Evolutionary conservation across 92 coral and sea anemone genomes (phyloP).

Genomic region (Scolanthus callimorphus): DNA sequence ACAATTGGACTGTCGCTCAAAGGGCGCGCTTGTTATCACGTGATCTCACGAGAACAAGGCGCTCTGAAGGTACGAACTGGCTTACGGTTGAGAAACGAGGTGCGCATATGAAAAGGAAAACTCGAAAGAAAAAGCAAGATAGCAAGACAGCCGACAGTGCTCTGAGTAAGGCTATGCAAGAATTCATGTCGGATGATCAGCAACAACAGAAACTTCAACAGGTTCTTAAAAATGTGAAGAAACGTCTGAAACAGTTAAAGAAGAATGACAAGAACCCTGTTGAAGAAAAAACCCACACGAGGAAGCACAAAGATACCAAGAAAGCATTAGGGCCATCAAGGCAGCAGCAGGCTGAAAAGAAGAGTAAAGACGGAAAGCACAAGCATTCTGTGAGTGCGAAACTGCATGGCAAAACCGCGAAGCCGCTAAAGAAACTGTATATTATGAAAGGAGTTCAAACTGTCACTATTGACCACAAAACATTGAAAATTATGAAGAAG

Average conservation of each 20-base stretch:
- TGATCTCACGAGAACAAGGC: slow-evolving; percentile 23
- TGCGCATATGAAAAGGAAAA: neutral
- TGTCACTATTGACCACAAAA: slow-evolving; percentile 11
- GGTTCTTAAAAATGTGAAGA: neutral
- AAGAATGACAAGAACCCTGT: neutral
- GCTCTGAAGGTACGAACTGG: slow-evolving; percentile 10
- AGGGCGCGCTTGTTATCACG: slow-evolving; percentile 23
- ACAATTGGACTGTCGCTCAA: slow-evolving; percentile 55
- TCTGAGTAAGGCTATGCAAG: slow-evolving; percentile 20
- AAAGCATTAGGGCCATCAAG: neutral
- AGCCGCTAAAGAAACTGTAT: slow-evolving; percentile 9
- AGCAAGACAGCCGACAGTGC: slow-evolving; percentile 6
- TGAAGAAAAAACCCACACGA: neutral
- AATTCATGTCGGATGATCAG: slow-evolving; percentile 10
- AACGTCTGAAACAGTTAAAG: neutral
- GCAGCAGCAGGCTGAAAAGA: too few relatives aligned
- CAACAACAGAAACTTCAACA: neutral
- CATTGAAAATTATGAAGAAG: slow-evolving; percentile 22
- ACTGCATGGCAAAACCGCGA: neutral
- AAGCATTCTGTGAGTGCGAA: neutral
- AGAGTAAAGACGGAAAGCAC: neutral
- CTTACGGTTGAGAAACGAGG: neutral
- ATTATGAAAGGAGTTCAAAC: slow-evolving; percentile 14
- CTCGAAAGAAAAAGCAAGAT: neutral
- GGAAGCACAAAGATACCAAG: neutral